Evolutionary conservation across 2,113 vertebrate genomes (phyloP), one percentile per base, ranked within the genome.

Genomic region (Poecile atricapillus): DNA sequence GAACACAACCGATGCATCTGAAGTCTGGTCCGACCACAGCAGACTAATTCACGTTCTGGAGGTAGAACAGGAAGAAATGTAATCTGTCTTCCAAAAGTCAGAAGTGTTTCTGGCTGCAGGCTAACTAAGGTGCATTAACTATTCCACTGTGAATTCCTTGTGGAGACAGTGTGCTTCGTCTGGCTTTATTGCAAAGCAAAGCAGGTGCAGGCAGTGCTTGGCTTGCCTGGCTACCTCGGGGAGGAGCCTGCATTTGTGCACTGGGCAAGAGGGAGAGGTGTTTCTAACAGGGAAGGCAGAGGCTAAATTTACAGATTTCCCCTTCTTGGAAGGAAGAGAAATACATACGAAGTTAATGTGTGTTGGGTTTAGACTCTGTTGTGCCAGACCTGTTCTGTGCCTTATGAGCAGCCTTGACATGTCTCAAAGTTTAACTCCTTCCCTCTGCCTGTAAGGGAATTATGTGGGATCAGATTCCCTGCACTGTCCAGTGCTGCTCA

Each of bases 141-240:
- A 64, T 95, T 95, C 87, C 75, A 62, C 82, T 77, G 50, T 79
- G 93, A 85, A 85, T 91, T 94, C 75, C 78, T 91, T 35, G 9
- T 65, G 65, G 65, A 92, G 91, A 87, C 41, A 56, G 69, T 12
- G 62, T 94, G n/a, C 81, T 94, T 92, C 9, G 13, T 91, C 17
- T 75, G 64, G 69, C 74, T 79, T 75, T 82, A 56, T 65, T 89
- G 83, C 47, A 47, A 35, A 90, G 89, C 70, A 88, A 41, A 73
- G 82, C 76, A 89, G 83, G 93, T 88, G 79, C 83, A 92, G 92
- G 25, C 70, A 55, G 67, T 62, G 70, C 73, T 93, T 8, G 13
- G 71, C 79, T 94, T 85, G 85, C 79, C 63, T 83, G 76, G 44
- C 80, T 41, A 49, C 69, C 67, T 68, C 7, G 0, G 74, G 96